Conservation (phyloP, 2,797 vertebrate species). For the Tragelaphus oryx region DNA sequence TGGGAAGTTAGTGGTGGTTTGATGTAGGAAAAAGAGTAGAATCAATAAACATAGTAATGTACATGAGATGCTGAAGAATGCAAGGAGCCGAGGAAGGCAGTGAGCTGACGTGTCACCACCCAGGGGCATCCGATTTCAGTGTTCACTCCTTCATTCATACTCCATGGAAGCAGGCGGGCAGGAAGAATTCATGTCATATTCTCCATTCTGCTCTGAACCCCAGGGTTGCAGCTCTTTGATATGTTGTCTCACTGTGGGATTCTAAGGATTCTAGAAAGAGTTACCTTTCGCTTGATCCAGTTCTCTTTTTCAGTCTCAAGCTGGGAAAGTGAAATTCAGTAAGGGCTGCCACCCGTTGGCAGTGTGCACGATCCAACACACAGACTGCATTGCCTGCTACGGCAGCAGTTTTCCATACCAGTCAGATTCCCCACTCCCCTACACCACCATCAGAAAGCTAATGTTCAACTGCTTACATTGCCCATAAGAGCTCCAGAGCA, state of each 20-base stretch:
- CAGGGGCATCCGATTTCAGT: constrained; percentile 41
- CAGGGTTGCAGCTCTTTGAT: neutral
- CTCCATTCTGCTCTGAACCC: neutral
- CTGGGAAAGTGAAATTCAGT: neutral
- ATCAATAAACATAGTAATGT: constrained; percentile 65
- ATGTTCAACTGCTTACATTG: neutral
- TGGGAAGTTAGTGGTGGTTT: constrained; percentile 38
- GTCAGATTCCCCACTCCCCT: neutral
- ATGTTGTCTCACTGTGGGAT: neutral
- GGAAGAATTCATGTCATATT: neutral
- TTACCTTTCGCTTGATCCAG: constrained; percentile 11
- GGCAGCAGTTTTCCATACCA: constrained; percentile 9
- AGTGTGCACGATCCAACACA: neutral
- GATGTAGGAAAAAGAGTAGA: constrained; percentile 5
- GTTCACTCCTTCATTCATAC: constrained; percentile 53
- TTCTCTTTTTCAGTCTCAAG: neutral
- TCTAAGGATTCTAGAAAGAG: constrained; percentile 32
- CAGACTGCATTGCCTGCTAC: neutral
- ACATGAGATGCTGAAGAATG: constrained; percentile 48
- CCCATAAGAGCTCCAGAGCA: neutral
- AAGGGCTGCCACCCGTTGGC: neutral
- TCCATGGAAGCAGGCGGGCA: neutral
- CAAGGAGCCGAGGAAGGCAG: constrained; percentile 56
- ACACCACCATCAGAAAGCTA: neutral
- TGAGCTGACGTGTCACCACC: constrained; percentile 64